phyloP scores from a whole-genome alignment of 2,888 invertebrate species.

The Eudasyphora cyanicolor region DNA sequence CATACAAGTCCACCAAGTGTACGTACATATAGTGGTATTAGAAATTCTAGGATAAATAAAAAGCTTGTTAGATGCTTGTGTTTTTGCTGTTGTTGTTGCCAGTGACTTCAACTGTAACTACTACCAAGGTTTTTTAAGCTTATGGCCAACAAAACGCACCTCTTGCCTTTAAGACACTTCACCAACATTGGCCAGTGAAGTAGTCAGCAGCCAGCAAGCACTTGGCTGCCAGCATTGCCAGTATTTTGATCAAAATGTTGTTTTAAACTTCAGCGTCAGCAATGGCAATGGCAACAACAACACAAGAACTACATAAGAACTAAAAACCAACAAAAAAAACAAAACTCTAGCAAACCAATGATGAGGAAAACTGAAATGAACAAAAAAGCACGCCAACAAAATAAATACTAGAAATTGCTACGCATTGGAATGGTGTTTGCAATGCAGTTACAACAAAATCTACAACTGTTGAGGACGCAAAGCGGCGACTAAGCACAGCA shows the following conservation, averaged over 20 bases:
- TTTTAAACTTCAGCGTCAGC: conserved; percentile 43
- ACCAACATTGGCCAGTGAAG: neutral
- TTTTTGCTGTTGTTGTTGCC: neutral
- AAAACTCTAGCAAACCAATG: neutral
- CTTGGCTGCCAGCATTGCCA: neutral
- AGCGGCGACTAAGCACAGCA: conserved; percentile 27
- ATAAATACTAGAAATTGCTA: conserved; percentile 68
- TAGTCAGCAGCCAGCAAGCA: neutral
- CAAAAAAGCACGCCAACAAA: conserved; percentile 45
- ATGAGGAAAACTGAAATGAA: conserved; percentile 23
- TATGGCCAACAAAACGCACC: conserved; percentile 53
- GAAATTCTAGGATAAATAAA: conserved; percentile 66
- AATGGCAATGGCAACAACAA: neutral
- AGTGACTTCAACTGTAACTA: neutral
- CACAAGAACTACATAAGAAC: conserved; percentile 19
- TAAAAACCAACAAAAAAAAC: neutral
- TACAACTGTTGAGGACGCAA: conserved; percentile 56
- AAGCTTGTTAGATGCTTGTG: conserved; percentile 67
- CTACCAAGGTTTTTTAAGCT: neutral
- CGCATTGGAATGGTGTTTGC: conserved; percentile 71
- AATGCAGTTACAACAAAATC: conserved; percentile 67
- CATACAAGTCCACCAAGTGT: conserved; percentile 24
- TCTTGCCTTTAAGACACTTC: conserved; percentile 37
- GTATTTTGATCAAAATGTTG: conserved; percentile 63
- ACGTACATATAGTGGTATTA: conserved; percentile 46